These are phyloP conservation scores for Astur gentilis DNA, from an alignment of 2,113 vertebrate genomes.

Conservation along the genomic window DNA sequence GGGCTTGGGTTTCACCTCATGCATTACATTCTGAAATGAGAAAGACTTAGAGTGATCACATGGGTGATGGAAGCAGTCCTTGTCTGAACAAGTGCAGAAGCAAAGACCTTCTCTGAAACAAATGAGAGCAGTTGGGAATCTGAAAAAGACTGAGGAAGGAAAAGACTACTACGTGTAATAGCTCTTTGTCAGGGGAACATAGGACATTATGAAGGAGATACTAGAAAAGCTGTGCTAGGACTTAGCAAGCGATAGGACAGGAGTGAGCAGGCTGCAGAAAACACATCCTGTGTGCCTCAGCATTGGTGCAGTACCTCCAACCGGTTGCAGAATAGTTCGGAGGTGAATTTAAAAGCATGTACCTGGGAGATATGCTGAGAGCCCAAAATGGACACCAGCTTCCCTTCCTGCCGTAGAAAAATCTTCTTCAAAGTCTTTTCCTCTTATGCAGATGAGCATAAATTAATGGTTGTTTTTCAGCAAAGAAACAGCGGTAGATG, in stretches of 20 bases:
- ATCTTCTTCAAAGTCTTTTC: background rate
- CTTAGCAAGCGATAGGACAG: background rate
- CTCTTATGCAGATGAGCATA: background rate
- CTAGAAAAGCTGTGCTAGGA: background rate
- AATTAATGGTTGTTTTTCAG: conserved; percentile 7
- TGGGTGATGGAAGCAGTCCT: background rate
- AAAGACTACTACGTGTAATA: background rate
- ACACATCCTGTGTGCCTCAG: background rate
- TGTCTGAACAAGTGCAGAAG: background rate
- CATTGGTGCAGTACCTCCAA: background rate
- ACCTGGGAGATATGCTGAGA: background rate
- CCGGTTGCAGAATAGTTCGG: background rate
- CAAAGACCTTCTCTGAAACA: background rate
- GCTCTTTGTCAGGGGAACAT: background rate
- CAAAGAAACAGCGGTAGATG: background rate
- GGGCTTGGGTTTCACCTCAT: background rate
- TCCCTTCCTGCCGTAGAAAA: background rate
- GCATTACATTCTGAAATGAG: background rate
- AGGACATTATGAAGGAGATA: background rate
- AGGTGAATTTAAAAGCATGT: background rate
- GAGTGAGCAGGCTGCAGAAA: background rate
- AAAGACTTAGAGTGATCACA: background rate
- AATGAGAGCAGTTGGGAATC: background rate
- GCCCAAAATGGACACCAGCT: background rate
- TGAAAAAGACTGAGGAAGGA: background rate